Base-by-base conservation (phyloP, 2,113 vertebrate genomes). In the Cariama cristata region DNA sequence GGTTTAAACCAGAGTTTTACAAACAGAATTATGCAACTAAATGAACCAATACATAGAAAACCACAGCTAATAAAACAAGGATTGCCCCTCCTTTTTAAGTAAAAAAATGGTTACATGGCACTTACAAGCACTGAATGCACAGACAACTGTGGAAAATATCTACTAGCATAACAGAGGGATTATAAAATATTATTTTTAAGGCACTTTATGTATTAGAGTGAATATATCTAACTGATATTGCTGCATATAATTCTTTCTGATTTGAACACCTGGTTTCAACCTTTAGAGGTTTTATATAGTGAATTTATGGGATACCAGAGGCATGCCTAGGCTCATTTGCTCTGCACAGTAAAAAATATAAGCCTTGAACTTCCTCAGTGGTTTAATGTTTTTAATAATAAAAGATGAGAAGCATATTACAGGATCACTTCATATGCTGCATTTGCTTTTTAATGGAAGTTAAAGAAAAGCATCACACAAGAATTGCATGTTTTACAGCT, bases 321-420 rank as follows among this genome's bases (percentile, higher is more conserved):
- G 38, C 72, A 80, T 67, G 59, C 77, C 81, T 62, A 38, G 88
- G 81, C 90, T 97, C 80, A 96, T 72, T 93, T 97, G 79, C 33
- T 82, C 60, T 80, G 81, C 66, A 38, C 93, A 92, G 76, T 74
- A 64, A 93, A 38, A 95, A 95, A 95, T 86, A 88, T 88, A 96
- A 90, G 62, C 84, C 47, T 87, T 96, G 93, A 97, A 85, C 90
- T 79, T 96, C 67, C 93, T 73, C 68, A 62, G 75, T 88, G 74
- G 84, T 80, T 93, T 97, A 88, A 96, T 87, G 53, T 97, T 97
- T 96, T 96, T 89, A 91, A 90, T 90, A 91, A 59, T 26, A 89
- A 97, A 88, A 96, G 87, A 97, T 96, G 89, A 89, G 69, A 96
- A 79, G 69, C 79, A 79, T 94, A 49, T 92, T 96, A 93, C 63